Percentiles rank a stretch among this genome's conserved stretches.
These are phyloP conservation scores for Rhabdomys pumilio DNA, from an alignment of 2,797 vertebrate species.

Conservation along the genomic window DNA sequence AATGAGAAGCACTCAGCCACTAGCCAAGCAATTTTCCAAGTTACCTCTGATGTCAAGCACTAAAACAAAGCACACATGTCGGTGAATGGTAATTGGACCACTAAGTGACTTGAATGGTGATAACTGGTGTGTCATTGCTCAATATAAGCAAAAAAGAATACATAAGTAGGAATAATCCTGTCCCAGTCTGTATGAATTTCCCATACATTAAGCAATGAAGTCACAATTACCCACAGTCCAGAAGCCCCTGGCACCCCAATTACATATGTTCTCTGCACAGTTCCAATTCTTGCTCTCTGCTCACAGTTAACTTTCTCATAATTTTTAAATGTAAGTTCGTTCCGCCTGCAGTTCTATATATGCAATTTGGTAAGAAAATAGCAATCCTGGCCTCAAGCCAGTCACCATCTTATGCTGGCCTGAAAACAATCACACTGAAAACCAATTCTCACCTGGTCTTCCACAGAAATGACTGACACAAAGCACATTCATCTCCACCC, in stretches of 20 bases:
- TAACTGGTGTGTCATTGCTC: conserved; percentile 80
- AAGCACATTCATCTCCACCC: conserved; percentile 11
- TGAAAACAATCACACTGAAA: conserved; percentile 74
- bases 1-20: conserved; percentile 29
- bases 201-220: conserved; percentile 62
- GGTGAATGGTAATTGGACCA: conserved; percentile 66
- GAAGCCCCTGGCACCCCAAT: neutral
- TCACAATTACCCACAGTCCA: conserved; percentile 61
- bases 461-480: conserved; percentile 20
- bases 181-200: conserved; percentile 70
- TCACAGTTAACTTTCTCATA: conserved; percentile 57
- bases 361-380: conserved; percentile 65
- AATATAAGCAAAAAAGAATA: conserved; percentile 75
- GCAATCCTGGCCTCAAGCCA: conserved; percentile 66
- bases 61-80: conserved; percentile 79
- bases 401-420: conserved; percentile 54
- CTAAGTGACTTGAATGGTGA: conserved; percentile 76
- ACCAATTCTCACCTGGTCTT: conserved; percentile 66
- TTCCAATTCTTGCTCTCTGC: conserved; percentile 46
- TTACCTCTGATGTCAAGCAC: conserved; percentile 63
- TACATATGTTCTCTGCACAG: conserved; percentile 49
- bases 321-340: conserved; percentile 64
- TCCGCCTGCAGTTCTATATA: conserved; percentile 45
- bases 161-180: conserved; percentile 66
- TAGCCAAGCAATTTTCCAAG: conserved; percentile 71